Evolutionary conservation across 2,113 vertebrate species (phyloP), one percentile per base, ranked within the genome.

Genomic region (Hypomesus transpacificus): DNA sequence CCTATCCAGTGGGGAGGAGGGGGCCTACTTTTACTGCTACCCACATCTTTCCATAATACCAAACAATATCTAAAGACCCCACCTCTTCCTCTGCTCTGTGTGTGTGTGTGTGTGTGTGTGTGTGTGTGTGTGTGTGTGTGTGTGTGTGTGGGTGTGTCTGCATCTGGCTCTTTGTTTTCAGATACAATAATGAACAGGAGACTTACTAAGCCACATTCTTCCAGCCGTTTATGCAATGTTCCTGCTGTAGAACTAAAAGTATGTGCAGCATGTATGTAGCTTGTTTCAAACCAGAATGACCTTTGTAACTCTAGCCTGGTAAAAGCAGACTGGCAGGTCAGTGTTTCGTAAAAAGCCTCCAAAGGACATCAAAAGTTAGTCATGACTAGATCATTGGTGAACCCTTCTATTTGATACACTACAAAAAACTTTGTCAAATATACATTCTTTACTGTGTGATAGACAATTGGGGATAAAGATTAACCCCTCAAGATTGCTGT

Each of bases 11-110:
- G n/a, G 17, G 54, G n/a, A 3, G n/a, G n/a, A 5, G 63, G 18
- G 28, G 16, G 62, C 70, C 53, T 76, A 60, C 62, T 39, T 64
- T 34, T 54, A 34, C 64, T 54, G 3, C 60, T 71, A 54, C 70
- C 65, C 54, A 71, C 68, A 26, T 59, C 58, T 20, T 39, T 20
- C 57, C 53, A 68, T 74, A 53, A 74, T 26, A 13, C 9, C 39
- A 46, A 46, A 9, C 39, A 46, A 34, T 34, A 34, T 34, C 31
- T 34, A 31, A 31, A 39, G 39, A 39, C 6, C 39, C 39, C 1
- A 46, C 39, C 39, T 46, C 39, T 46, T 46, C 39, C 9, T 11
- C 39, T 46, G 39, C 39, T 46, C 39, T 46, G 4, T 46, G 1
- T 39, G 39, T 11, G 39, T 39, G 8, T 39, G 39, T 39, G 7